Evolutionary conservation across 2,113 vertebrate species (phyloP), one percentile per base, ranked within the genome.

Genomic region (Ophthalmolycus amberensis): DNA sequence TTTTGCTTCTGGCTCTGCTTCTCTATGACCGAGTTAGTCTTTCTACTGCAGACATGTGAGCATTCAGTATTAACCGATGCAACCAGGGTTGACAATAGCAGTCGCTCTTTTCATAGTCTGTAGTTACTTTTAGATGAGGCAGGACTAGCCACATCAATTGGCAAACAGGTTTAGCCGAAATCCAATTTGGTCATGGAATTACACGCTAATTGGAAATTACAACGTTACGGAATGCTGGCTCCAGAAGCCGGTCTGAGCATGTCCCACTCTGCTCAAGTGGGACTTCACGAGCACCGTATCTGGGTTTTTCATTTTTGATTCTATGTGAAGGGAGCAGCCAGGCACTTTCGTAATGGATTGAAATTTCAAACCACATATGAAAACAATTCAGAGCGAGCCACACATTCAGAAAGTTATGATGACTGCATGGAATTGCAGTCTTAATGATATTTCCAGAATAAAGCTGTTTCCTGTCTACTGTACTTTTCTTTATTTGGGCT

Each of bases 141-240:
- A 73, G 11, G 22, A 85, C 80, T 84, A 85, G 77, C 85, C 70
- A 69, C 77, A 75, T 88, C 80, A 85, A 85, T 88, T 89, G 80
- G 85, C 73, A 70, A 90, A 89, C 65, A 62, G 87, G 78, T 91
- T 90, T 93, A 86, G 80, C 79, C 25, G 15, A 74, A 78, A 91
- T 88, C 73, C 65, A 91, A 88, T 91, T 85, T 88, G 32, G 76
- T 77, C 68, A 77, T 87, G 80, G 87, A 89, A 89, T 88, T 82
- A 80, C 84, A 79, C 10, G 20, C 87, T 90, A 92, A 93, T 94
- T 92, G 88, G 85, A 93, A 90, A 94, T 94, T 80, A 91, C 56
- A 2, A 90, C 91, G 84, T 82, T 78, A 82, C 78, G 85, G 25
- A 88, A 86, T 72, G 79, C 75, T 91, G 90, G 88, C 82, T 87